Conservation (phyloP, 2,113 vertebrate genomes). For the Ptilonorhynchus violaceus region DNA sequence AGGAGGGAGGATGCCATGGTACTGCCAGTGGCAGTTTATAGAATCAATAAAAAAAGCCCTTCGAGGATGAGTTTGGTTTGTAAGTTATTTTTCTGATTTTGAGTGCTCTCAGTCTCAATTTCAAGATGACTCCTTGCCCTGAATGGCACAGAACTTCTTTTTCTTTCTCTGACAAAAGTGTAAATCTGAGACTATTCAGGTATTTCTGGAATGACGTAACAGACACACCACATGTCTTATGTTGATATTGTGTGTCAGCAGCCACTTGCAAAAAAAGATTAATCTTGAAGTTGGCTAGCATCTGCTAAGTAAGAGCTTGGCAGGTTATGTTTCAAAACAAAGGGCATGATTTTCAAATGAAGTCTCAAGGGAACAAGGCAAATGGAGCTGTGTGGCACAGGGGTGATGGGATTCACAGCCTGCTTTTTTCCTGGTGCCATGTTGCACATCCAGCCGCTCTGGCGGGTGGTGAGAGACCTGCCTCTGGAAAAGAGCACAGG, state of each 20-base stretch:
- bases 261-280: not conserved
- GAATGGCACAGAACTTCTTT: not conserved
- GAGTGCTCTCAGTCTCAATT: not conserved
- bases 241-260: not conserved
- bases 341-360: not conserved
- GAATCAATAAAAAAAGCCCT: not conserved
- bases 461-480: not conserved
- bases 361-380: not conserved
- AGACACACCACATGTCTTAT: rapidly evolving
- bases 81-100: not conserved
- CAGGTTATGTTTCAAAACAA: not conserved
- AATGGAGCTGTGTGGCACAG: not conserved
- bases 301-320: not conserved
- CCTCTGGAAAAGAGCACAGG: not conserved
- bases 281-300: not conserved
- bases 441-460: not conserved
- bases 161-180: not conserved
- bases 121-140: not conserved
- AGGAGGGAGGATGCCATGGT: not conserved
- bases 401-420: not conserved
- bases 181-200: not conserved
- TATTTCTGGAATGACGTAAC: not conserved
- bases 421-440: not conserved
- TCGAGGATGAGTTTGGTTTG: not conserved
- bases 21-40: not conserved